Evolutionary conservation across 2,888 invertebrate species (phyloP), one percentile per base, ranked within the genome.

Genomic region (Drosophila recens): DNA sequence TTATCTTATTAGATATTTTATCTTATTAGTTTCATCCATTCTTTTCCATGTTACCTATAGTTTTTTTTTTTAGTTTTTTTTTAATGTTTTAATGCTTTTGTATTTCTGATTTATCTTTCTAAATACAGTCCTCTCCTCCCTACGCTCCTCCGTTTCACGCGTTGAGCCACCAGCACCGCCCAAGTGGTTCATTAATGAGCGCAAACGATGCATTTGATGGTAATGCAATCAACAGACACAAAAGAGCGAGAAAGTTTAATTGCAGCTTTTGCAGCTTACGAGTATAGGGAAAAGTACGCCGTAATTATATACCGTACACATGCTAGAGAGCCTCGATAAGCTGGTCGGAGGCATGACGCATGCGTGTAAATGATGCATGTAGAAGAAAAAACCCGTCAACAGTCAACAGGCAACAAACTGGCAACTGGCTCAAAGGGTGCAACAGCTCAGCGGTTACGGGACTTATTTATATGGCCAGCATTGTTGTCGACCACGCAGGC

Each of bases 191-290:
- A 76, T 80, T 84, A 76, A 80, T 89, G 72, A 72, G 54, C 56
- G 51, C 70, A 80, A 84, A 83, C 84, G 73, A 86, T 76, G 83
- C 80, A 75, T 83, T 75, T 75, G 65, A 75, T 73, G 87, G 79
- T 72, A 75, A 73, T 69, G 75, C 79, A 87, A 80, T 88, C 87
- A 83, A 63, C 73, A 68, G 67, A 72, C 66, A 82, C 30, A 56
- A 80, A 86, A 75, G 57, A 82, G 89, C 82, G 88, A 72, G 90
- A 87, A 89, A 87, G 86, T 87, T 89, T 87, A 90, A 90, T 90
- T 90, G 75, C 74, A 68, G 81, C 77, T 73, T 82, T 82, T 82
- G 54, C 73, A 76, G 74, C 71, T 72, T 68, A 30, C 30, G 30
- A 30, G 30, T 30, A 70, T 82, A 86, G 72, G 67, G 64, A 74